Base-by-base conservation (phyloP, 2,888 invertebrate genomes). In the Rosalia funebris region DNA sequence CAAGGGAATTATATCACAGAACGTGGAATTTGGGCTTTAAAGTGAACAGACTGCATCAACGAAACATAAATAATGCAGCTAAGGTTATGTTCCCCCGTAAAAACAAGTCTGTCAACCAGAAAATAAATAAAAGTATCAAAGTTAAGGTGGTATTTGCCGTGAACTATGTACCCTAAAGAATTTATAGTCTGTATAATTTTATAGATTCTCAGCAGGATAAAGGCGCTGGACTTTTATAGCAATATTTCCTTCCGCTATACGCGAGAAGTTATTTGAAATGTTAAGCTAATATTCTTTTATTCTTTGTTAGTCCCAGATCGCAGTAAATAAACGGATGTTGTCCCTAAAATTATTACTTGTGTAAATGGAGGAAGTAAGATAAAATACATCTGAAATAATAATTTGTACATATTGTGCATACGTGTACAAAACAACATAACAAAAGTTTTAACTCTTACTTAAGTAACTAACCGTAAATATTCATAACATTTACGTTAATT, bases 131-230 rank as follows among this genome's bases (percentile, higher is more conserved):
- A 59, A 50, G 59, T 59, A 53, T 59, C 50, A 39, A 50, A 50
- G 50, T 50, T 50, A 50, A 50, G 50, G 37, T 50, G 50, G 39
- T 39, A 50, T 50, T 56, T 59, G 55, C 63, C 39, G 54, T 39
- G 50, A 63, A 63, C 59, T 63, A 60, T 63, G 60, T 45, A 53
- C 54, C 57, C 54, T 48, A 53, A 44, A 57, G 57, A 54, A 50
- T 63, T 63, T 54, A 63, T 60, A 60, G 60, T 60, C 63, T 60
- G 60, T 60, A 63, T 63, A 63, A 60, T 63, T 63, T 63, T 60
- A 63, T 63, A 57, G 60, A 60, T 63, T 60, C 59, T 54, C 54
- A 48, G 54, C 53, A 17, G 60, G 57, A 57, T 48, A 54, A 53
- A 60, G 60, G 50, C 50, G 20, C 37, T 39, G 39, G 50, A 39